phyloP scores from a whole-genome alignment of 2,888 invertebrate genomes.

The Eudasyphora cyanicolor region DNA sequence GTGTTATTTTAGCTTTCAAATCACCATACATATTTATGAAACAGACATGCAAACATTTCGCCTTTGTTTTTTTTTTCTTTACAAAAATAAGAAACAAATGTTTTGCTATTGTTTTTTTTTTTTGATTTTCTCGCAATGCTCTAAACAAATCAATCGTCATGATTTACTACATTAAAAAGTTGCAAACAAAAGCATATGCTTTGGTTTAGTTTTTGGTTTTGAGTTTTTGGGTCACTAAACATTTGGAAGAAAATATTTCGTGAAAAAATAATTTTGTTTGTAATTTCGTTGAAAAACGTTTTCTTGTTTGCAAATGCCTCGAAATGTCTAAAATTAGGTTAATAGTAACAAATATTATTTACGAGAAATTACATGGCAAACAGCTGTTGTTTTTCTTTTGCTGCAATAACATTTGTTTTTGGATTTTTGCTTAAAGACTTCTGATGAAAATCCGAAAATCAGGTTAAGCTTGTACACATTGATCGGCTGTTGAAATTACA shows the following conservation, averaged over 20 bases:
- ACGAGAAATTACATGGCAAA: constrained; percentile 12
- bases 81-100: too few species aligned
- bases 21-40: background rate
- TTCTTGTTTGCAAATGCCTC: constrained; percentile 17
- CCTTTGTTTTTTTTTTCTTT: too few species aligned
- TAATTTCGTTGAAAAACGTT: background rate
- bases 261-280: background rate
- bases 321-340: constrained; percentile 47
- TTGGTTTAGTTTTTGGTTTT: background rate
- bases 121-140: background rate
- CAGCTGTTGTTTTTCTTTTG: background rate
- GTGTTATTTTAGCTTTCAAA: background rate
- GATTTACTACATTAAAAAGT: background rate
- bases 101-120: background rate
- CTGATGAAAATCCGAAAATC: constrained; percentile 12
- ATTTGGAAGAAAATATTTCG: background rate
- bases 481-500: constrained; percentile 7
- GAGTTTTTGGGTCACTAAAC: background rate
- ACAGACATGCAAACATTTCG: background rate
- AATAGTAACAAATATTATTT: constrained; percentile 53
- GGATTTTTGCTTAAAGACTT: background rate
- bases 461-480: constrained; percentile 25
- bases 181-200: background rate
- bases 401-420: too few species aligned
- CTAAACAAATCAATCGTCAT: background rate